A percentile compares a stretch with the other conserved stretches of the same genome.
These are phyloP conservation scores for Chalcosyrphus nemorum DNA, from an alignment of 2,888 invertebrate genomes.

Conservation along the genomic window DNA sequence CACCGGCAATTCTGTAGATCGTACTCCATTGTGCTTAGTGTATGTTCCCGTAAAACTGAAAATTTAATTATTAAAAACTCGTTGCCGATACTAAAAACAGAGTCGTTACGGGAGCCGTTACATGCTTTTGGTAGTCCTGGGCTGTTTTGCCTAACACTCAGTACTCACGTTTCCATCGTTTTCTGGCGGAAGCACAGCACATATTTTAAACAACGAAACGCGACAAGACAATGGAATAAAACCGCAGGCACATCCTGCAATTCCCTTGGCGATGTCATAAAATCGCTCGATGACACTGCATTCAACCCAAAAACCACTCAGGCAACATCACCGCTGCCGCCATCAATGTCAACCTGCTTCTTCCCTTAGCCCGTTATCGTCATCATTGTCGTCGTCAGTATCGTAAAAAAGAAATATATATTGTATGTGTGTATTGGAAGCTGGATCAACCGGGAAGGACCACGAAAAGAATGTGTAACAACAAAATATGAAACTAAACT, in stretches of 20 bases:
- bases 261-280: constrained; percentile 67
- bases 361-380: constrained; percentile 55
- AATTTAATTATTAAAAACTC: constrained; percentile 52
- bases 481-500: constrained; percentile 69
- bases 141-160: constrained; percentile 16
- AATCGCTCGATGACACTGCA: constrained; percentile 71
- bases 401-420: constrained; percentile 35
- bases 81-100: neutral
- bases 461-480: constrained; percentile 54
- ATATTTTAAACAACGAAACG: constrained; percentile 52
- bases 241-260: constrained; percentile 60
- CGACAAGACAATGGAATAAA: constrained; percentile 40
- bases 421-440: constrained; percentile 36
- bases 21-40: neutral
- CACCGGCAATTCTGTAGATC: neutral
- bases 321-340: constrained; percentile 51
- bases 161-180: neutral
- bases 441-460: constrained; percentile 44
- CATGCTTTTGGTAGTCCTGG: constrained; percentile 1
- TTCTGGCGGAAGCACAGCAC: constrained; percentile 21
- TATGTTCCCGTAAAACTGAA: neutral
- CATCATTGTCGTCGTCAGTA: constrained; percentile 58
- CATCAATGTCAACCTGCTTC: constrained; percentile 43
- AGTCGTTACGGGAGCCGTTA: constrained; percentile 38
- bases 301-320: constrained; percentile 72